These are phyloP conservation scores for Tychaedon coryphoeus DNA, from an alignment of 2,113 vertebrate species.

Conservation along the genomic window DNA sequence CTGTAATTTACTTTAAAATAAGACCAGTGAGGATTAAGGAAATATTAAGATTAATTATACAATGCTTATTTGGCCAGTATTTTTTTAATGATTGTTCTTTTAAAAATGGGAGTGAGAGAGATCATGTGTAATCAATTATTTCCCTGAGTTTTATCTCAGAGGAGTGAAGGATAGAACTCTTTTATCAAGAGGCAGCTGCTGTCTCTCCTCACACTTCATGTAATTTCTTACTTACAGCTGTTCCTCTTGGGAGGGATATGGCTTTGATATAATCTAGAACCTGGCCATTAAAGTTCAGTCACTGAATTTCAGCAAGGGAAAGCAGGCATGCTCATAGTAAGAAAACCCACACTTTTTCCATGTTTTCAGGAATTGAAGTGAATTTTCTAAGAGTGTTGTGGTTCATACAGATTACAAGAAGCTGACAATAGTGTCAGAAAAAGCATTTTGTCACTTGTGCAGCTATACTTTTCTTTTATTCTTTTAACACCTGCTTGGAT, in stretches of 20 bases:
- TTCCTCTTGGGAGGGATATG: not conserved
- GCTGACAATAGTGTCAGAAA: not conserved
- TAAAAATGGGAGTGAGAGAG: not conserved
- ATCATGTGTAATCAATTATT: not conserved
- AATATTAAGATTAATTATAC: not conserved
- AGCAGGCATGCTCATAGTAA: not conserved
- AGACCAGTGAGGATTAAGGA: not conserved
- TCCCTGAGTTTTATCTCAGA: not conserved
- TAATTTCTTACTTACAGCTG: not conserved
- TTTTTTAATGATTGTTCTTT: not conserved
- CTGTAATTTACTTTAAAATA: not conserved
- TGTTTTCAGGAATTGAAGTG: not conserved
- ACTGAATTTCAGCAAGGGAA: not conserved
- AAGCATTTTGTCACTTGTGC: not conserved
- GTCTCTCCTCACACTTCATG: not conserved
- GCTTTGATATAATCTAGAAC: not conserved
- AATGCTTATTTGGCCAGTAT: not conserved
- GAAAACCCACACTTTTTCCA: not conserved
- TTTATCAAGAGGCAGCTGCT: not conserved
- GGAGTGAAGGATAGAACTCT: not conserved
- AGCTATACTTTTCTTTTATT: not conserved
- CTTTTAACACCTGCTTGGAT: not conserved
- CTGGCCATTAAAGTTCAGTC: not conserved
- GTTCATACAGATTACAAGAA: not conserved
- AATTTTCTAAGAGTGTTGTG: not conserved